Percentiles rank a stretch among this genome's conserved stretches.
Evolutionary conservation across 1,140 invertebrate species (phyloP).

Genomic region (Hycleus phaleratus): DNA sequence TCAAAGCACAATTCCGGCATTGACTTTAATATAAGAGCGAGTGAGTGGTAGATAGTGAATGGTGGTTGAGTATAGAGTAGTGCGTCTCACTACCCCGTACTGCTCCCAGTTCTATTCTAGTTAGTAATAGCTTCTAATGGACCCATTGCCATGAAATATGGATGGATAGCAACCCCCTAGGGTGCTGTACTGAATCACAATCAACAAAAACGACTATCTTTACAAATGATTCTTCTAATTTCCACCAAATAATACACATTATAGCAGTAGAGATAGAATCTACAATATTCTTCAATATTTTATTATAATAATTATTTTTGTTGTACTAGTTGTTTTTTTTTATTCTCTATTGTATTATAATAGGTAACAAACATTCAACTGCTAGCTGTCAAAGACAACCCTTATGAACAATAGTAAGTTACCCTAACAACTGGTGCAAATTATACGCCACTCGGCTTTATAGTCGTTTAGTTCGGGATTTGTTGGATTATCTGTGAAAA

Average conservation of each 20-base stretch:
- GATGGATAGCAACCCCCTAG: constrained; percentile 21
- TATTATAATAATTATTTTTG: too few relatives aligned
- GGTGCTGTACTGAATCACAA: constrained; percentile 17
- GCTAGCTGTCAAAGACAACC: constrained; percentile 19
- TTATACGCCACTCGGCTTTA: constrained; percentile 24
- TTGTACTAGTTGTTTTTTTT: too few relatives aligned
- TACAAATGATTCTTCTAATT: background rate
- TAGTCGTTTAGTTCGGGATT: constrained; percentile 17
- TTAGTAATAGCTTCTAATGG: constrained; percentile 36
- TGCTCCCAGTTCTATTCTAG: constrained; percentile 4
- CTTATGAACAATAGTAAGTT: constrained; percentile 22
- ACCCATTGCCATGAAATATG: constrained; percentile 35
- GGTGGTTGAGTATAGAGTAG: constrained; percentile 1
- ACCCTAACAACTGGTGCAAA: constrained; percentile 25
- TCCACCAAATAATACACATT: too few relatives aligned
- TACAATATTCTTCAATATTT: too few relatives aligned
- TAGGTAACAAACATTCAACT: constrained; percentile 21
- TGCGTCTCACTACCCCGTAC: constrained; percentile 16
- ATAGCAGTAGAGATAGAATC: too few relatives aligned
- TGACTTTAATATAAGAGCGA: constrained; percentile 21
- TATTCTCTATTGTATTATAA: background rate
- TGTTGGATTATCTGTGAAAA: constrained; percentile 12
- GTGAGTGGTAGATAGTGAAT: constrained; percentile 14
- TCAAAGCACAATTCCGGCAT: constrained; percentile 21
- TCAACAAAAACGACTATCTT: background rate